Conservation (phyloP, 2,888 invertebrate genomes). For the Drosophila quinaria region DNA sequence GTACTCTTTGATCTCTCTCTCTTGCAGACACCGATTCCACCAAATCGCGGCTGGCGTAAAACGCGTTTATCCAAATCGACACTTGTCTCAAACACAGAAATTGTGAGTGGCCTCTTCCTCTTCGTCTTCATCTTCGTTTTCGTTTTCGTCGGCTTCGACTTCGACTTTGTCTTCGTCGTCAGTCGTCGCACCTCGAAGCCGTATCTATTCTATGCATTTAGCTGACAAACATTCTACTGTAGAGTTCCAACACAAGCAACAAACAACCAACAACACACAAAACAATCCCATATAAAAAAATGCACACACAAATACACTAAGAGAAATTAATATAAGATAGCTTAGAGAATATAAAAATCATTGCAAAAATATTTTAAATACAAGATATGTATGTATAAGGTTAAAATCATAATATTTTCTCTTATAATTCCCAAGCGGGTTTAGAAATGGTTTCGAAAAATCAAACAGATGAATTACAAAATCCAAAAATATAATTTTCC, state of each 20-base stretch:
- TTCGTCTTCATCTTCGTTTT: conserved; percentile 20
- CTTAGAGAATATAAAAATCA: background rate
- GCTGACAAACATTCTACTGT: conserved; percentile 44
- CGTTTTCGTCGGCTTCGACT: background rate
- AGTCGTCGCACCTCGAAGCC: conserved; percentile 35
- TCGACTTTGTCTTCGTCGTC: background rate
- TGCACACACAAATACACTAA: conserved; percentile 18
- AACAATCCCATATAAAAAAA: background rate
- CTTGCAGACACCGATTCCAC: conserved; percentile 84
- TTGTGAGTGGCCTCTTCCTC: conserved; percentile 79
- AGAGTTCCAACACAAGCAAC: conserved; percentile 27
- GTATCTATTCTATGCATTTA: conserved; percentile 47
- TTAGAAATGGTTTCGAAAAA: no score
- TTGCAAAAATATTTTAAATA: no score
- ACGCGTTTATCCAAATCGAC: conserved; percentile 85
- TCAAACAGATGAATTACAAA: no score
- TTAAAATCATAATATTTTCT: background rate
- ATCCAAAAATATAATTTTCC: no score
- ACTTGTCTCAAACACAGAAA: conserved; percentile 84
- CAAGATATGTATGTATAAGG: background rate
- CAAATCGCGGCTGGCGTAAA: conserved; percentile 85
- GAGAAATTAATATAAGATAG: background rate
- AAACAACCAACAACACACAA: conserved; percentile 11
- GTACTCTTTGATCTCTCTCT: conserved; percentile 82
- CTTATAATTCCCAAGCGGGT: background rate